Conservation (phyloP, 2,113 vertebrate species). For the Rutilus rutilus region DNA sequence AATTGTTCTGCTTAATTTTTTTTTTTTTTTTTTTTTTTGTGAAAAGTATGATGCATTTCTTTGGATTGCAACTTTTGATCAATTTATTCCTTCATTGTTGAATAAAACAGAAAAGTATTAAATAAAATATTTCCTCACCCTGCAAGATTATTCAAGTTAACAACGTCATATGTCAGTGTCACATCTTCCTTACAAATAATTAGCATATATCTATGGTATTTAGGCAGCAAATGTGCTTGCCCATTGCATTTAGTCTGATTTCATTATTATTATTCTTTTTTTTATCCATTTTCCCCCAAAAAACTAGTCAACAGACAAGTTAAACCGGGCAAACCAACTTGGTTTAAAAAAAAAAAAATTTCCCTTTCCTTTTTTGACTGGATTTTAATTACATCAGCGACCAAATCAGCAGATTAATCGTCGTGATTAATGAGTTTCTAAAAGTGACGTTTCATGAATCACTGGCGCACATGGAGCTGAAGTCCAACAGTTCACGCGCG, state of each 20-base stretch:
- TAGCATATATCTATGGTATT: not conserved
- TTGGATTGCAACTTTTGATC: too few relatives aligned
- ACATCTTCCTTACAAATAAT: not conserved
- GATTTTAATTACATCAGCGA: not conserved
- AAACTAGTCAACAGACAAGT: not conserved
- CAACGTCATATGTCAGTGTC: not conserved
- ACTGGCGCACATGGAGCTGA: not conserved
- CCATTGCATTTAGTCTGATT: not conserved
- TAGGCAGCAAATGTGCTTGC: not conserved
- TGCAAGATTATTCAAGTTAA: not conserved
- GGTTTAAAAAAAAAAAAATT: too few relatives aligned
- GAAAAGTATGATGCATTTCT: too few relatives aligned
- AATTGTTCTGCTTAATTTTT: not conserved
- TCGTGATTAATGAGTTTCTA: not conserved
- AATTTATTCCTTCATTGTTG: too few relatives aligned
- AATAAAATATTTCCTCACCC: not conserved
- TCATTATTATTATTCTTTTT: not conserved
- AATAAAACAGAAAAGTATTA: too few relatives aligned
- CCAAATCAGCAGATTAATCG: not conserved
- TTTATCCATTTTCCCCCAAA: not conserved
- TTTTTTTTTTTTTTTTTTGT: too few relatives aligned
- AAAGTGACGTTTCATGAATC: not conserved
- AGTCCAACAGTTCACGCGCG: slow-evolving; percentile 22
- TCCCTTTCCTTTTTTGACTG: not conserved
- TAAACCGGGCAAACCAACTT: not conserved